phyloP scores from a whole-genome alignment of 2,888 invertebrate species.

The Nematopogon swammerdamellus region DNA sequence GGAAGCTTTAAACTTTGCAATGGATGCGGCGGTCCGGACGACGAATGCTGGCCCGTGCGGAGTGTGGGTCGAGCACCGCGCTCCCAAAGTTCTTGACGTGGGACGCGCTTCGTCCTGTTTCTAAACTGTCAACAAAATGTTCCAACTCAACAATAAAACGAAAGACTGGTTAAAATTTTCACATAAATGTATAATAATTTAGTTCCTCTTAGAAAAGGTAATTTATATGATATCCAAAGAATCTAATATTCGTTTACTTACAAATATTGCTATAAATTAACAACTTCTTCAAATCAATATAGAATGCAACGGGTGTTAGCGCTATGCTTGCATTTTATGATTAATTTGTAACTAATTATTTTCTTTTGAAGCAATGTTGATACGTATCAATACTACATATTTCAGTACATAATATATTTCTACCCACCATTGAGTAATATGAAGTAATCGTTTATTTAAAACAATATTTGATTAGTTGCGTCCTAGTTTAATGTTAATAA shows the following conservation, averaged over 20 bases:
- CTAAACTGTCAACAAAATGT: neutral
- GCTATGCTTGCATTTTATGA: slow-evolving; percentile 24
- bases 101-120: no score
- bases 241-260: slow-evolving; percentile 24
- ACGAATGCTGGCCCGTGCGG: no score
- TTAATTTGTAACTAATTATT: slow-evolving; percentile 14
- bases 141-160: slow-evolving; percentile 5
- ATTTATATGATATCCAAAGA: slow-evolving; percentile 49
- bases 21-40: neutral
- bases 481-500: slow-evolving; percentile 42
- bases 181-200: slow-evolving; percentile 12
- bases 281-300: slow-evolving; percentile 20
- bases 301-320: no score
- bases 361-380: slow-evolving; percentile 45
- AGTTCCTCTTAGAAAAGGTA: slow-evolving; percentile 54
- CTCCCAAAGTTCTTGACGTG: no score
- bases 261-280: slow-evolving; percentile 39
- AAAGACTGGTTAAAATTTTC: slow-evolving; percentile 19
- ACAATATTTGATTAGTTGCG: slow-evolving; percentile 36
- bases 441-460: slow-evolving; percentile 26
- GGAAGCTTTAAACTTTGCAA: neutral
- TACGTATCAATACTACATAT: slow-evolving; percentile 29
- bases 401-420: slow-evolving; percentile 30
- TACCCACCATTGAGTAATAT: slow-evolving; percentile 41
- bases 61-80: no score